Evolutionary conservation across 2,888 invertebrate species (phyloP).

Genomic region (Scaptomyza parva): DNA sequence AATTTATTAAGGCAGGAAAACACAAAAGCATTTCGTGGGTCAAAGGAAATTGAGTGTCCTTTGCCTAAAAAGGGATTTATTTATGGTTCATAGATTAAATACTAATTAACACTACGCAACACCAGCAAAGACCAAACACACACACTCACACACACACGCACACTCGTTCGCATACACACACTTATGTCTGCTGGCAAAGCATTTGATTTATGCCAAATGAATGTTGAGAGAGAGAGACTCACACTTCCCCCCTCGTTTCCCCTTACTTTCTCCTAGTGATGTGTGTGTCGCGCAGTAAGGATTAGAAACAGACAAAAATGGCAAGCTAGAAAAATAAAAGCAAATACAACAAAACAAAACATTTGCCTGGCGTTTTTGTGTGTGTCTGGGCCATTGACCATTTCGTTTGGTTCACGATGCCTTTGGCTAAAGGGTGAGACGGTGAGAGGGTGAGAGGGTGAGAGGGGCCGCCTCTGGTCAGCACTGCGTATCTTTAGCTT

Average conservation of each 20-base stretch:
- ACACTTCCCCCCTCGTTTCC: conserved; percentile 9
- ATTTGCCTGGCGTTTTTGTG: conserved; percentile 62
- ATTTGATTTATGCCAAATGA: conserved; percentile 77
- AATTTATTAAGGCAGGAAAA: conserved; percentile 62
- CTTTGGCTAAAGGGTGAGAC: too few species aligned
- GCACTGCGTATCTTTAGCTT: conserved; percentile 72
- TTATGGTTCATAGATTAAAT: conserved; percentile 82
- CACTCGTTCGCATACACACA: background rate
- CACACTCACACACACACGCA: conserved; percentile 21
- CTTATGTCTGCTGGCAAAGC: conserved; percentile 31
- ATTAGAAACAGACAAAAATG: conserved; percentile 62
- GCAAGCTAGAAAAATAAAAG: conserved; percentile 8
- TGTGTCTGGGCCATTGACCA: conserved; percentile 72
- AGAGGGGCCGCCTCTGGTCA: conserved; percentile 29
- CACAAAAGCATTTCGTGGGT: conserved; percentile 38
- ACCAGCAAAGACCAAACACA: conserved; percentile 43
- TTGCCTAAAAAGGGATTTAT: conserved; percentile 70
- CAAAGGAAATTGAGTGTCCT: conserved; percentile 73
- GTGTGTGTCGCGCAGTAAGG: conserved; percentile 61
- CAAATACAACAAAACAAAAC: conserved; percentile 50
- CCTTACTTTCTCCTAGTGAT: conserved; percentile 15
- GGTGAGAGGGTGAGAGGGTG: background rate
- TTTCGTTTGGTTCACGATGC: conserved; percentile 24
- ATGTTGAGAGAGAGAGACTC: conserved; percentile 46
- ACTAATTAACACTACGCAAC: conserved; percentile 79